Evolutionary conservation across 2,888 invertebrate genomes (phyloP).

Genomic region (Agrotis ipsilon): DNA sequence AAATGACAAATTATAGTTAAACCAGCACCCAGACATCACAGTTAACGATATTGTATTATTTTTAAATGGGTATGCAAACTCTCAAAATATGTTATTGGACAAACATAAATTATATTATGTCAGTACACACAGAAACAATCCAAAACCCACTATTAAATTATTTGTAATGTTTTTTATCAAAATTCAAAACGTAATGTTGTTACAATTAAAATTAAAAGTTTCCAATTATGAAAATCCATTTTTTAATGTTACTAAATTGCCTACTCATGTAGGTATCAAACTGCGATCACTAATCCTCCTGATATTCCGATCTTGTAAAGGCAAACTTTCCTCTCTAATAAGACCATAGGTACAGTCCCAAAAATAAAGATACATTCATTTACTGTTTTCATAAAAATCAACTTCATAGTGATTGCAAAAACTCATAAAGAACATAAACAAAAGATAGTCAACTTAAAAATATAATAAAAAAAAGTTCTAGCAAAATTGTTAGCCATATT

Average conservation of each 20-base stretch:
- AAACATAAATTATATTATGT: constrained; percentile 57
- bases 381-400: constrained; percentile 23
- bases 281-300: constrained; percentile 27
- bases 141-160: constrained; percentile 52
- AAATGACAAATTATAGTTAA: constrained; percentile 80
- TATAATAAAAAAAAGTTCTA: constrained; percentile 26
- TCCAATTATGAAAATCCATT: background rate
- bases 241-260: background rate
- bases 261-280: background rate
- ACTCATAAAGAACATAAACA: constrained; percentile 39
- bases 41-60: constrained; percentile 74
- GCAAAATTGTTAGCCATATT: constrained; percentile 40
- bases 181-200: constrained; percentile 17
- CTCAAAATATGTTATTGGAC: constrained; percentile 62
- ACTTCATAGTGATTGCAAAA: constrained; percentile 29
- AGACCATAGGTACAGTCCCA: background rate
- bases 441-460: constrained; percentile 44
- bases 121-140: constrained; percentile 53
- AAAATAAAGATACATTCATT: constrained; percentile 47
- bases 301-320: background rate
- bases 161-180: constrained; percentile 52
- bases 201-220: constrained; percentile 9
- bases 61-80: constrained; percentile 66
- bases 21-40: constrained; percentile 87
- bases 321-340: background rate